A percentile compares a stretch with the other conserved stretches of the same genome.
Evolutionary conservation across 2,797 vertebrate species (phyloP).

Genomic region (Chloroceryle amazona): DNA sequence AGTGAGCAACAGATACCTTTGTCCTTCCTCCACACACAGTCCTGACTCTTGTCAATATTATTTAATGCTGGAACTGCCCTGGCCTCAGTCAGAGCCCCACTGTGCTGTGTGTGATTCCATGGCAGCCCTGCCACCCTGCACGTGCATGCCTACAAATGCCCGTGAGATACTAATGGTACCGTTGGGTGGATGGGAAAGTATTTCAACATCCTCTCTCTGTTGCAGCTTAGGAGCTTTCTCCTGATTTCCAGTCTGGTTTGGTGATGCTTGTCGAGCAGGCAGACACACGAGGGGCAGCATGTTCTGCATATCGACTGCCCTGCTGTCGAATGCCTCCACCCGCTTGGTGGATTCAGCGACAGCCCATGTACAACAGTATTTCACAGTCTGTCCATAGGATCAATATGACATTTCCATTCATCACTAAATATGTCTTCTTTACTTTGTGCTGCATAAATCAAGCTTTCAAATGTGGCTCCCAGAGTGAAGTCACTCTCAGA

Average conservation of each 20-base stretch:
- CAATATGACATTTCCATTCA: constrained; percentile 75
- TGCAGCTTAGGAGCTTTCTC: not conserved
- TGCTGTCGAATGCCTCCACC: not conserved
- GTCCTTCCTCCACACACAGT: not conserved
- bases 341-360: not conserved
- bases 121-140: not conserved
- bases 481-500: not conserved
- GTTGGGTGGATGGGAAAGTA: not conserved
- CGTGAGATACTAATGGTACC: not conserved
- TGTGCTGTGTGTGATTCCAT: rapidly evolving
- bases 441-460: constrained; percentile 74
- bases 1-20: not conserved
- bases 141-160: rapidly evolving
- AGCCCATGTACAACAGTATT: constrained; percentile 34
- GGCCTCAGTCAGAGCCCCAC: rapidly evolving
- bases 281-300: rapidly evolving
- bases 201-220: not conserved
- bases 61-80: not conserved
- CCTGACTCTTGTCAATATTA: not conserved
- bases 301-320: not conserved
- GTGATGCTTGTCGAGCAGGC: rapidly evolving
- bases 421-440: constrained; percentile 75
- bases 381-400: constrained; percentile 68
- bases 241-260: not conserved
- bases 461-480: constrained; percentile 50